A percentile compares a stretch with the other conserved stretches of the same genome.
Conservation (phyloP, 2,797 vertebrate genomes). For the Ctenosaura bakeri region DNA sequence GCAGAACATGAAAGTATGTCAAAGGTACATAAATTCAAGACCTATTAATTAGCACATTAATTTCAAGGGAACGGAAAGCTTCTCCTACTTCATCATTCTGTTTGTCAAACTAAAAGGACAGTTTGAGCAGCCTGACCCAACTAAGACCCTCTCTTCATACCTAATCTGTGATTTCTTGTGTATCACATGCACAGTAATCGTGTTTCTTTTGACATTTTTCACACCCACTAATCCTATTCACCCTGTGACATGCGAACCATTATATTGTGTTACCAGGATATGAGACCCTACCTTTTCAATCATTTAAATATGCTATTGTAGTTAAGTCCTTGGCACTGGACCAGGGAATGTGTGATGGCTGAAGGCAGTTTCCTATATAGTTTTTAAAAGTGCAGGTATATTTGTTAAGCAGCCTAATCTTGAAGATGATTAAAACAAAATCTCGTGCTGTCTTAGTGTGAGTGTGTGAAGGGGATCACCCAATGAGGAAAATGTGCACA, state of each 20-base stretch:
- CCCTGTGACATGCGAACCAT: constrained; percentile 39
- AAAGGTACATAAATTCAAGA: not conserved
- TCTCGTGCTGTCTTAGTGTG: not conserved
- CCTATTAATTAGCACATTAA: constrained; percentile 12
- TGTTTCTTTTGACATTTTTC: constrained; percentile 66
- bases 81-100: constrained; percentile 36
- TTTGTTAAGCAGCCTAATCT: not conserved
- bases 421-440: not conserved
- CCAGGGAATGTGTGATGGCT: not conserved
- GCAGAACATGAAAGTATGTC: not conserved
- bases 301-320: constrained; percentile 13
- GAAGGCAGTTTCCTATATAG: not conserved
- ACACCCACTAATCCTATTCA: constrained; percentile 66
- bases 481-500: not conserved
- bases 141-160: constrained; percentile 27
- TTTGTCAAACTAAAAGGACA: constrained; percentile 50
- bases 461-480: not conserved
- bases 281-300: not conserved
- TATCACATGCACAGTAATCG: constrained; percentile 67
- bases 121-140: constrained; percentile 43
- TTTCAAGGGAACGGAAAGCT: constrained; percentile 2
- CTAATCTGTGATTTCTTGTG: constrained; percentile 55
- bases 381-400: not conserved
- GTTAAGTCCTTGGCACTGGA: not conserved
- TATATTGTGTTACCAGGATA: constrained; percentile 49